Base-by-base conservation (phyloP, 2,888 invertebrate species). In the Linhomoeus sp. region DNA sequence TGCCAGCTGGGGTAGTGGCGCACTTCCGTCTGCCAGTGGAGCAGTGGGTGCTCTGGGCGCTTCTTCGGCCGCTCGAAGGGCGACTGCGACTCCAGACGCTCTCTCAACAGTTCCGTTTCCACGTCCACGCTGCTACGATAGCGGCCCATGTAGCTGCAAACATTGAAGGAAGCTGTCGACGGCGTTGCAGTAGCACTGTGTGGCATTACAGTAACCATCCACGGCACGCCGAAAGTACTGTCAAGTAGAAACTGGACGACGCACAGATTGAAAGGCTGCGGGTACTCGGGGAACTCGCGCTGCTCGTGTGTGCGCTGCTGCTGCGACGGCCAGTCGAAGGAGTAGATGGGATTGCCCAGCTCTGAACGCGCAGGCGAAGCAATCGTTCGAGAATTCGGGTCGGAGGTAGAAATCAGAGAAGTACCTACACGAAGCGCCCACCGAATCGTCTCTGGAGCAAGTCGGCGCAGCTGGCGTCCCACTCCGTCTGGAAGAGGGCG, bases 91-190 rank as follows among this genome's bases (percentile, higher is more conserved):
- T 79, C 77, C 47, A 97, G 67, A 65, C 87, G 81, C 45, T 78
- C 76, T 50, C 81, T 62, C 47, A 92, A 69, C 63, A 80, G 81
- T 64, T 90, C 85, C 64, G 86, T 83, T 51, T 80, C 80, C 1
- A 94, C 77, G 59, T 88, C 77, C 65, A 87, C 86, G 0, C 79
- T 78, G 67, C 92, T 86, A 53, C 87, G 75, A 65, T 92, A 88
- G 61, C 78, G 79, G 64, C 97, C 92, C 76, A 94, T 73, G 67
- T 92, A 94, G 44, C 75, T 75, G 60, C 19, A 64, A 50, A 50
- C n/a, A 46, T 40, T 45, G 51, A 49, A 41, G 23, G 38, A 22
- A 46, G 47, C 41, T 14, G 24, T 48, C n/a, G 17, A n/a, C n/a
- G n/a, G n/a, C n/a, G n/a, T n/a, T n/a, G n/a, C n/a, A n/a, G n/a